Evolutionary conservation across 1,140 invertebrate species (phyloP).

Genomic region (Doryteuthis pealeii): DNA sequence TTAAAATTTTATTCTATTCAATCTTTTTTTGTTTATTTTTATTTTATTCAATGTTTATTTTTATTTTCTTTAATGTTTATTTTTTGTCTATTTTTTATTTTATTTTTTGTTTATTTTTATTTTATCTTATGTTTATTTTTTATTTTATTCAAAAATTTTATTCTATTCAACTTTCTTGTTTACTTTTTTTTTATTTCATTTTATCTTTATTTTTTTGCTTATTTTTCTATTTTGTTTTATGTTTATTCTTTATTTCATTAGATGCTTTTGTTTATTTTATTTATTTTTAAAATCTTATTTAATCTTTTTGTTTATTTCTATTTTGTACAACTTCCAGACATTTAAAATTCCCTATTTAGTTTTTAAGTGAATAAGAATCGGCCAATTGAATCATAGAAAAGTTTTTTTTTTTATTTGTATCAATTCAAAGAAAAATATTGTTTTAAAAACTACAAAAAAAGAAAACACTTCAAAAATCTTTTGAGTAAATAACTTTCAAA

Average conservation of each 20-base stretch:
- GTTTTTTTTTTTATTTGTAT: too few relatives aligned
- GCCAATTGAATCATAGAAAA: too few relatives aligned
- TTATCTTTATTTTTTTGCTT: neutral
- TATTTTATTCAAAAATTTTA: neutral
- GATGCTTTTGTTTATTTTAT: too few relatives aligned
- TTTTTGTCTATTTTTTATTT: neutral
- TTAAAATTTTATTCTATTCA: neutral
- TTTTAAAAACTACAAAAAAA: too few relatives aligned
- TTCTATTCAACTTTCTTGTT: neutral
- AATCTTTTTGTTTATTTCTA: too few relatives aligned
- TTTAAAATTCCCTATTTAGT: too few relatives aligned
- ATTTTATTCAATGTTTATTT: neutral
- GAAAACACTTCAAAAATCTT: too few relatives aligned
- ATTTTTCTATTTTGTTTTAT: neutral
- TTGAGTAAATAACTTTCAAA: too few relatives aligned
- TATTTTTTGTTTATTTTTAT: neutral
- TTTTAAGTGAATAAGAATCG: too few relatives aligned
- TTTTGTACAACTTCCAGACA: too few relatives aligned
- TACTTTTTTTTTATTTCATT: neutral
- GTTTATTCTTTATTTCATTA: neutral
- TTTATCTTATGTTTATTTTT: neutral
- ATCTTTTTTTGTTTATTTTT: neutral
- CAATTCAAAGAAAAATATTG: too few relatives aligned
- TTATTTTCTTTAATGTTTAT: neutral
- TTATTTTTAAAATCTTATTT: too few relatives aligned